These are phyloP conservation scores for Muntiacus muntjak DNA, from an alignment of 2,113 vertebrate species.

Conservation along the genomic window DNA sequence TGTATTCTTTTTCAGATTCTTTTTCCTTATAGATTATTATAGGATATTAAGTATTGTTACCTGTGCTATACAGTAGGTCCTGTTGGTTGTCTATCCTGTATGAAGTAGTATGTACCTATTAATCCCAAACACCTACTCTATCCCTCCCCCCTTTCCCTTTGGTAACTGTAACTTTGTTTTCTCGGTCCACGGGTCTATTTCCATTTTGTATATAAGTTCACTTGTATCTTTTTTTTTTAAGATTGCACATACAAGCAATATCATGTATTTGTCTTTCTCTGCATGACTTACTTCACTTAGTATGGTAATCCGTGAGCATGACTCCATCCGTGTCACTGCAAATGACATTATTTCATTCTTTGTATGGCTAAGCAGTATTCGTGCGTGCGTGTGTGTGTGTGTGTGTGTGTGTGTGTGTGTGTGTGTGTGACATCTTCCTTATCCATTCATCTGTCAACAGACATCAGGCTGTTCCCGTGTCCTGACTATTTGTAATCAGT, in stretches of 20 bases:
- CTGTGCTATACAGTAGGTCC: background rate
- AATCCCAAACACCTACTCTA: background rate
- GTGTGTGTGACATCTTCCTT: background rate
- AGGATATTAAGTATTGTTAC: background rate
- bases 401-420: background rate
- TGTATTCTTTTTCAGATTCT: background rate
- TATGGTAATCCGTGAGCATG: too few species aligned
- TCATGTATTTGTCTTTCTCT: background rate
- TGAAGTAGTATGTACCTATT: background rate
- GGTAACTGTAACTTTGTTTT: background rate
- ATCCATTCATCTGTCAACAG: background rate
- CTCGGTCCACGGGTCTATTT: background rate
- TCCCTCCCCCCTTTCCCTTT: background rate
- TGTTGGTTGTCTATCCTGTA: background rate
- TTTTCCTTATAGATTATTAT: background rate
- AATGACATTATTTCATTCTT: background rate
- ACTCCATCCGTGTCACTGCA: background rate
- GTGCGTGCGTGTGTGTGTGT: background rate
- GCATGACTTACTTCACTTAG: background rate
- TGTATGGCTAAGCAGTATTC: background rate
- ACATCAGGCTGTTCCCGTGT: background rate
- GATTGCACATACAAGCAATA: background rate
- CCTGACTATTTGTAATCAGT: background rate
- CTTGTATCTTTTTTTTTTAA: background rate
- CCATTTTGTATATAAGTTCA: background rate